Percentiles rank a stretch among this genome's conserved stretches.
Conservation (phyloP, 2,797 vertebrate species). For the Squalus acanthias region DNA sequence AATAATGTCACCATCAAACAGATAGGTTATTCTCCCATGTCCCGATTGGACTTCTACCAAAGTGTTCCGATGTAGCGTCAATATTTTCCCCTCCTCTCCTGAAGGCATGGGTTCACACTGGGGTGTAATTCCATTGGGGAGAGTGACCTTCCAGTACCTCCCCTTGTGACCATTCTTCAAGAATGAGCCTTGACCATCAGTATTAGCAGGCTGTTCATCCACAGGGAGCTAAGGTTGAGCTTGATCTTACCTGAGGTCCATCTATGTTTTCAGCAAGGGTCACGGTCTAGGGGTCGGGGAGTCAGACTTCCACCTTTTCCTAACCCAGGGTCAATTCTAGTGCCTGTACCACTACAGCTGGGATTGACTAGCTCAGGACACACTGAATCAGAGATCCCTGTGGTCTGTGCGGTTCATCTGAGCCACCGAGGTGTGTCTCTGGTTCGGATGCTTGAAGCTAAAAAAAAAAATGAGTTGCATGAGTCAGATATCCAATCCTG, state of each 20-base stretch:
- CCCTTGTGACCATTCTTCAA: neutral
- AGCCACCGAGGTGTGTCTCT: neutral
- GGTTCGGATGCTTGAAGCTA: neutral
- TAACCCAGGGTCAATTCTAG: neutral
- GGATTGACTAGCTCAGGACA: neutral
- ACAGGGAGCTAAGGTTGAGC: too few relatives aligned
- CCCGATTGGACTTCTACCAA: neutral
- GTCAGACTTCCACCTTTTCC: too few relatives aligned
- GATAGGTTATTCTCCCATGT: neutral
- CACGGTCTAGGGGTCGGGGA: neutral
- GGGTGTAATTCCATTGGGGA: neutral
- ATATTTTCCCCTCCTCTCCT: neutral
- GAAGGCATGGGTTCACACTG: neutral
- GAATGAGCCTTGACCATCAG: neutral
- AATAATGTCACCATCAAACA: neutral
- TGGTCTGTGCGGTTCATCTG: neutral
- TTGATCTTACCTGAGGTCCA: neutral
- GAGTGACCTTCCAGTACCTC: neutral
- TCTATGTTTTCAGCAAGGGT: neutral
- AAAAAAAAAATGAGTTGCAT: neutral
- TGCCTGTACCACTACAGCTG: too few relatives aligned
- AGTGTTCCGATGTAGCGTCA: neutral
- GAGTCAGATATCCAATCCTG: neutral
- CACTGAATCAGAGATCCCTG: neutral
- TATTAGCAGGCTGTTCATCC: neutral